A percentile compares a stretch with the other conserved stretches of the same genome.
Evolutionary conservation across 2,113 vertebrate species (phyloP).

Genomic region (Numida meleagris): DNA sequence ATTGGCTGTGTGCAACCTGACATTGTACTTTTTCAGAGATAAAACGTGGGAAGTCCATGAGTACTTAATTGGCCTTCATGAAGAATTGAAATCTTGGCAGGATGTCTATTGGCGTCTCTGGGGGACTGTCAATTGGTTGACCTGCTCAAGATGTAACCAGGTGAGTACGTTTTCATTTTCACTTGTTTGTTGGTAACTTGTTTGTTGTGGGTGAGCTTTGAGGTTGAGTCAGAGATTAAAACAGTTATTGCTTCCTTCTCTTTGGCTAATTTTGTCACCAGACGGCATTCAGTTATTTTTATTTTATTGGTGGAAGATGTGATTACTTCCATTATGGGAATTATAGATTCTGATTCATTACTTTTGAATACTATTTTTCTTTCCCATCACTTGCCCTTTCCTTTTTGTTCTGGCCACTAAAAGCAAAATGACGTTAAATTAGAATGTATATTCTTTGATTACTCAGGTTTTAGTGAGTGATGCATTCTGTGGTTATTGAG

Average conservation of each 20-base stretch:
- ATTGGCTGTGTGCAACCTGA: neutral
- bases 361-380: neutral
- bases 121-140: conserved; percentile 92
- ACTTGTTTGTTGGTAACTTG: neutral
- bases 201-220: neutral
- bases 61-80: conserved; percentile 87
- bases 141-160: conserved; percentile 90
- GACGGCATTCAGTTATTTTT: neutral
- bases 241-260: neutral
- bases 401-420: neutral
- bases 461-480: neutral
- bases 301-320: neutral
- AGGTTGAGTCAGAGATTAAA: neutral
- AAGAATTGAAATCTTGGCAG: conserved; percentile 94
- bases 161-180: conserved; percentile 36
- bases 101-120: conserved; percentile 98
- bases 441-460: neutral
- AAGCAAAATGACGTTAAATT: neutral
- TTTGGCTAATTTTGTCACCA: neutral
- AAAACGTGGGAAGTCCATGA: conserved; percentile 95
- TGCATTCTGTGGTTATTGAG: neutral
- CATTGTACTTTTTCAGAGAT: conserved; percentile 80
- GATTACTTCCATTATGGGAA: neutral
- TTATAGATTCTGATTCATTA: neutral
- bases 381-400: neutral